Evolutionary conservation across 2,113 vertebrate genomes (phyloP).

Genomic region (Lagopus leucura): DNA sequence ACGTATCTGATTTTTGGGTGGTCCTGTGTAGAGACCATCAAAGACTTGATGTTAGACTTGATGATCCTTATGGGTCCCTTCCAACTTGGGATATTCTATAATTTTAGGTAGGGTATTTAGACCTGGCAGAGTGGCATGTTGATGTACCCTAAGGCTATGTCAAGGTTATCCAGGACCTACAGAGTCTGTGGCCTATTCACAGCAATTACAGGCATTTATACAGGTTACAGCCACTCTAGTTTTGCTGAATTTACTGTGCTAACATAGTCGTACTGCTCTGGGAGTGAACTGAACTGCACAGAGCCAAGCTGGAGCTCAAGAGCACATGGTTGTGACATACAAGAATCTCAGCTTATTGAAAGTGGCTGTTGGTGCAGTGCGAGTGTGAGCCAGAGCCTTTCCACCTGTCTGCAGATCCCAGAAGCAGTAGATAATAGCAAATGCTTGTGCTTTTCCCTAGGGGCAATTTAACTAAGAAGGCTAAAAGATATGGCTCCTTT

Average conservation of each 20-base stretch:
- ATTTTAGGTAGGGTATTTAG: not conserved
- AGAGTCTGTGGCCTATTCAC: not conserved
- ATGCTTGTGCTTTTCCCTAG: fast-evolving
- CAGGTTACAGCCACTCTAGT: not conserved
- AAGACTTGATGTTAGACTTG: no score
- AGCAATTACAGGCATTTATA: not conserved
- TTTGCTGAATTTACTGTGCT: not conserved
- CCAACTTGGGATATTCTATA: no score
- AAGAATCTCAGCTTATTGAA: not conserved
- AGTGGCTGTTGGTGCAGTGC: not conserved
- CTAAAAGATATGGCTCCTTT: not conserved
- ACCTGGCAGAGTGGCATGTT: not conserved
- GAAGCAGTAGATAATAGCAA: not conserved
- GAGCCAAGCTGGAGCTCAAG: not conserved
- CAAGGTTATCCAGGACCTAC: not conserved
- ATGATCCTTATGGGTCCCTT: no score
- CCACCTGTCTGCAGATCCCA: not conserved
- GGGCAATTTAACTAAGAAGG: fast-evolving
- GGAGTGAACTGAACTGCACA: not conserved
- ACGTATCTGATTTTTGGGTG: no score
- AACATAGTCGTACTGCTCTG: not conserved
- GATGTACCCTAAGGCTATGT: no score
- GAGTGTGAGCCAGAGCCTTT: not conserved
- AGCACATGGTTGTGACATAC: not conserved
- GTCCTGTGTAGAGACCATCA: no score